Evolutionary conservation across 2,888 invertebrate genomes (phyloP).

Genomic region (Acanthoscelides obtectus): DNA sequence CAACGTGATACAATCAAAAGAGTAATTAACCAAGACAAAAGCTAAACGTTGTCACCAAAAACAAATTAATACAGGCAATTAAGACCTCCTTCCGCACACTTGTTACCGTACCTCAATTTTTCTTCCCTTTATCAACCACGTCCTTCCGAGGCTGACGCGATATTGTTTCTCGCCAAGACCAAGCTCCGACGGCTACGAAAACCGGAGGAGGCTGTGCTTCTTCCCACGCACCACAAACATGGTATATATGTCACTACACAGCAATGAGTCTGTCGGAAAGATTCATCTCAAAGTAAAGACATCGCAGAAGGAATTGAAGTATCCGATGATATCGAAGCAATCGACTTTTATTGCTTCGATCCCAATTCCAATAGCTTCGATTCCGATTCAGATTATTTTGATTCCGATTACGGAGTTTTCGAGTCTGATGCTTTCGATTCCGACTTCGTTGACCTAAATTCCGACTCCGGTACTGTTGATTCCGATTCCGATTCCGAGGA

Average conservation of each 20-base stretch:
- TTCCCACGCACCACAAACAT: background rate
- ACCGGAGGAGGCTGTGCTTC: background rate
- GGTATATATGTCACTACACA: background rate
- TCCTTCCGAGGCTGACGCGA: background rate
- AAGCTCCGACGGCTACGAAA: background rate
- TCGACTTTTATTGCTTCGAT: too few relatives aligned
- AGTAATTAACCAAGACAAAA: background rate
- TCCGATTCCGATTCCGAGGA: too few relatives aligned
- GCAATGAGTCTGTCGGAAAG: too few relatives aligned
- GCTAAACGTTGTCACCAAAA: background rate
- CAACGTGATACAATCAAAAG: background rate
- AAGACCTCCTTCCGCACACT: background rate
- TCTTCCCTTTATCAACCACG: background rate
- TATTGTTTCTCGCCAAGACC: background rate
- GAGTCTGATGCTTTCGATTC: too few relatives aligned
- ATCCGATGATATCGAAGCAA: too few relatives aligned
- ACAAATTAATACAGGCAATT: background rate
- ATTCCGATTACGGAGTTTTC: too few relatives aligned
- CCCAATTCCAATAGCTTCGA: too few relatives aligned
- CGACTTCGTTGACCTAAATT: too few relatives aligned
- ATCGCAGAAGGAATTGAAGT: too few relatives aligned
- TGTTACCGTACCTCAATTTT: background rate
- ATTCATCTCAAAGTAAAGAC: too few relatives aligned
- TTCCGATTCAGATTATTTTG: too few relatives aligned
- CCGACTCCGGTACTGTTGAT: too few relatives aligned